Evolutionary conservation across 2,113 vertebrate genomes (phyloP), one percentile per base, ranked within the genome.

Genomic region (Eublepharis macularius): DNA sequence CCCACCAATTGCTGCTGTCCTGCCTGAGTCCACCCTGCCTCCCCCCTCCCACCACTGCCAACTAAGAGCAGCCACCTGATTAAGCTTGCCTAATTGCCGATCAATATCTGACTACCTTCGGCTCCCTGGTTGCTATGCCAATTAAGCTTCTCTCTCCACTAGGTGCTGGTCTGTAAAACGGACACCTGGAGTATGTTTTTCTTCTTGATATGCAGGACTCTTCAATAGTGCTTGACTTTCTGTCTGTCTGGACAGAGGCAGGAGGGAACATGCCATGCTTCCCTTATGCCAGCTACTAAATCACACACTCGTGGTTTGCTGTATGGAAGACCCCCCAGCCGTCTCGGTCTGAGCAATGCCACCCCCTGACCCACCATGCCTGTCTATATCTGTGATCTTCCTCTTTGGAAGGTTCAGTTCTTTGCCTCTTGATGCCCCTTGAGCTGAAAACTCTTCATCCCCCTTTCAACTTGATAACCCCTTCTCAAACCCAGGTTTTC

Each of bases 1-100:
- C 26, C 5, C 32, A 10, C 32, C 29, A 34, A 14, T 3, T 5
- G 32, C 66, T 17, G 66, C 66, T n/a, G 32, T 19, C 68, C 68
- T 34, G n/a, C 51, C 41, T 43, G 21, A 74, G 72, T 11, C 29
- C n/a, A n/a, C n/a, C 11, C 11, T 21, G 74, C 19, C 74, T 78
- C 47, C 39, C 63, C 21, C 65, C 36, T 9, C 66, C 66, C 14
- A 51, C 26, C 47, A 34, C 76, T 24, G 17, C n/a, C 60, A 36
- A 10, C 65, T 36, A 54, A 17, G 47, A 69, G 51, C 65, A 19
- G 19, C 51, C 34, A 29, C 65, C 65, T 85, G 49, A 60, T 70
- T 85, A 78, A 85, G 39, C 76, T 65, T n/a, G 75, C 47, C 83
- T 85, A 78, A 78, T 78, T 85, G 77, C 78, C 65, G 39, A 43